Evolutionary conservation across 2,888 invertebrate genomes (phyloP), one percentile per base, ranked within the genome.

Genomic region (Epistrophe grossulariae): DNA sequence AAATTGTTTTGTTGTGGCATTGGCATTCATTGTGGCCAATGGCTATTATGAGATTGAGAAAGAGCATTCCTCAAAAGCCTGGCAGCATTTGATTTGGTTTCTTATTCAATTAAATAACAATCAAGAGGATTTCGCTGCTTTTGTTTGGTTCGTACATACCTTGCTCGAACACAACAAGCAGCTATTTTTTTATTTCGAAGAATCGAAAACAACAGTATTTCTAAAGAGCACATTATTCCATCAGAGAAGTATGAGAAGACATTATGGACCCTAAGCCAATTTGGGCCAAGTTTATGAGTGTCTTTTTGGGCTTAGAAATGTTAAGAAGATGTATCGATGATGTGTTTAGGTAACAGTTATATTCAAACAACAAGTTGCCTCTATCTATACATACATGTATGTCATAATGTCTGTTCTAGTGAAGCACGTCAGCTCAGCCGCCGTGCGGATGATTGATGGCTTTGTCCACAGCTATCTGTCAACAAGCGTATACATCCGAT

Each of bases 1-100:
- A 81, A 82, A 79, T 88, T 91, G 91, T 91, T 91, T 91, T 92
- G 90, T 91, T 91, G 91, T 92, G 92, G 91, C 90, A 91, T 91
- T 71, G 90, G 70, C 15, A 55, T 70, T 55, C 70, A 70, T 70
- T 70, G 52, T 70, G 55, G 40, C 70, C 70, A 70, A 70, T 70
- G 70, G 70, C 40, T 89, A 92, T 92, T 92, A 91, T 91, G 90
- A 89, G 73, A 71, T 64, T 59, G 78, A 68, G 76, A 79, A 76
- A 79, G 66, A 83, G 83, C 74, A 77, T 83, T 83, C 83, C 83
- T 76, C 76, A 87, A 87, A 87, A 87, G 87, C 79, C 83, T 79
- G 83, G 79, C 87, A 79, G 79, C 83, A 87, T 83, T 87, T 83
- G 87, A 87, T 87, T 87, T 83, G 87, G 87, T 87, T 87, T 87